Conservation (phyloP, 2,797 vertebrate species). For the Forpus xanthops region DNA sequence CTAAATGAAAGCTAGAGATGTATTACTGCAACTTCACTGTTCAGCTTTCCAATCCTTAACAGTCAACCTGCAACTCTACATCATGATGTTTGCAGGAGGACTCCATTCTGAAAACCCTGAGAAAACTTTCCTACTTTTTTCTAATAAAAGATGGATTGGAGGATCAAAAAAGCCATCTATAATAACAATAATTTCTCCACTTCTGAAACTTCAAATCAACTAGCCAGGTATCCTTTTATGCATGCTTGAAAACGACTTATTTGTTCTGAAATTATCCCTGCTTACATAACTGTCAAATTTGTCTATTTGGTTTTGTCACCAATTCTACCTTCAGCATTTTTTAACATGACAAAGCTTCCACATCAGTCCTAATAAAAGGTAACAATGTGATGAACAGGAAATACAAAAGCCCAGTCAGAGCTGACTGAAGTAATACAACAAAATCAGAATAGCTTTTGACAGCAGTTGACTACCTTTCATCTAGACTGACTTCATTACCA, state of each 20-base stretch:
- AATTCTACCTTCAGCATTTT: neutral
- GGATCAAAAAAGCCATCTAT: neutral
- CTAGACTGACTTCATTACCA: neutral
- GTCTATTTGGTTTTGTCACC: neutral
- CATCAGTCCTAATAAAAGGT: neutral
- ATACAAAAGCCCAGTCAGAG: neutral
- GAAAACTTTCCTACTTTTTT: neutral
- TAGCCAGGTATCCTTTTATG: neutral
- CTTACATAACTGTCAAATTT: neutral
- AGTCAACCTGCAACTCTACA: neutral
- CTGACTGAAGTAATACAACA: neutral
- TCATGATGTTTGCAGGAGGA: neutral
- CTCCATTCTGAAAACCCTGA: neutral
- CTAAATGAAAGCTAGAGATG: neutral
- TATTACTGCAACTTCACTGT: neutral
- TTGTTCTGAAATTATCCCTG: neutral
- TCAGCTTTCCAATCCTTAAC: neutral
- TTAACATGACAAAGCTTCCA: constrained; percentile 13
- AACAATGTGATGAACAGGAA: neutral
- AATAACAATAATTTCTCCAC: neutral
- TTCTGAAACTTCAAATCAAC: neutral
- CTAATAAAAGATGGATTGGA: neutral
- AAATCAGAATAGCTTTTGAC: neutral
- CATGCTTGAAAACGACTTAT: neutral
- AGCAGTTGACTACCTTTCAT: neutral